Base-by-base conservation (phyloP, 2,113 vertebrate genomes). In the Dicrurus megarhynchus region DNA sequence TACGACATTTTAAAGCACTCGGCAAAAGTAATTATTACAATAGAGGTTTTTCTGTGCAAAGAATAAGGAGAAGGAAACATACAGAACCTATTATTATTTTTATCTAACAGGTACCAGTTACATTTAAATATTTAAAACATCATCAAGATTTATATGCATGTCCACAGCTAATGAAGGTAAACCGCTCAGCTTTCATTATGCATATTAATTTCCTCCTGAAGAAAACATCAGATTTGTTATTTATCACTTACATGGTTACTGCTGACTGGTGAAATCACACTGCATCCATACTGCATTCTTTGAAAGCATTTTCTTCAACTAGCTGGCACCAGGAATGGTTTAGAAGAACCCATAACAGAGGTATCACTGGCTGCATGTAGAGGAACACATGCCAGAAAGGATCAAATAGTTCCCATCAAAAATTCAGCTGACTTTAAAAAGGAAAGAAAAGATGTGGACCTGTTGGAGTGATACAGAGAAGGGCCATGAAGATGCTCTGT, bases 1-100 rank as follows among this genome's bases (percentile, higher is more conserved):
- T 65, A 50, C 0, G 0, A 47, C 1, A 10, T 61, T 77, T 83
- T 47, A 35, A 74, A 69, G 46, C 1, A 3, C 33, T 69, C 0
- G 0, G 11, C 27, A 85, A 76, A 82, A 39, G 7, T 55, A 56
- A 60, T 9, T 20, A 50, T 68, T 80, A 21, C 24, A 76, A 52
- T 2, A 74, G 7, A 52, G 4, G 2, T 26, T 67, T 56, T 46
- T 61, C 33, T 57, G 33, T 71, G 44, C 23, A 79, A 71, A 61
- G 23, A 70, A 57, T 21, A 64, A 49, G 6, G 8, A 64, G 47
- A 83, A 87, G 28, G 24, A 83, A 60, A 52, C 4, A 23, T 6
- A 27, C 2, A 14, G n/a, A 69, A 42, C 8, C 2, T 39, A 8
- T 33, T 39, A 39, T 17, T 70, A 27, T 61, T 73, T 80, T 84